These are phyloP conservation scores for Corella eumyota DNA, from an alignment of 23 tunicate species.

Conservation along the genomic window DNA sequence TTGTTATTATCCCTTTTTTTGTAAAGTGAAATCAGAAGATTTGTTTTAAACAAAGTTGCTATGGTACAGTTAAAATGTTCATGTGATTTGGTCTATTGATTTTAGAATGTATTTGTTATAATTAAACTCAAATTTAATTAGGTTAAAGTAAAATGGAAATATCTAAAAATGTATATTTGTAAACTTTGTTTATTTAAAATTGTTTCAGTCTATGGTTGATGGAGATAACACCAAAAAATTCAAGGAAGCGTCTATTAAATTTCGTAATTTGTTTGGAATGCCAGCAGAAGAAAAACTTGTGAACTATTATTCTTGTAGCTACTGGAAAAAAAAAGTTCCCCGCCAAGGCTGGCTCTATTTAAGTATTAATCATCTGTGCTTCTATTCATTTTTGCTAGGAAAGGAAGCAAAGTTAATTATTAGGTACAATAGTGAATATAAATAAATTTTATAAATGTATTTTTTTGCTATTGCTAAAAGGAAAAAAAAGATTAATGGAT, in stretches of 20 bases:
- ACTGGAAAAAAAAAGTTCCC: slow-evolving; percentile 89
- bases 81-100: too few relatives aligned
- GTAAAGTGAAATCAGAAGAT: too few relatives aligned
- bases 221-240: slow-evolving; percentile 89
- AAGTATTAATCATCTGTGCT: slow-evolving; percentile 89
- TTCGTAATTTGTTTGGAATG: slow-evolving; percentile 77
- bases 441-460: not conserved
- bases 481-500: not conserved
- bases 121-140: too few relatives aligned
- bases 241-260: slow-evolving; percentile 89
- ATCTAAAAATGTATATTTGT: too few relatives aligned
- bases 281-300: slow-evolving; percentile 95
- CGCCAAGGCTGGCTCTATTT: slow-evolving; percentile 96
- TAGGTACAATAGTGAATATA: slow-evolving; percentile 35
- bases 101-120: too few relatives aligned
- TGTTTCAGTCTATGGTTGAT: too few relatives aligned
- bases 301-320: slow-evolving; percentile 96
- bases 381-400: slow-evolving; percentile 94
- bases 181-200: too few relatives aligned
- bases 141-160: too few relatives aligned
- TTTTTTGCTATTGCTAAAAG: not conserved
- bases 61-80: too few relatives aligned
- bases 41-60: too few relatives aligned
- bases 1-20: too few relatives aligned
- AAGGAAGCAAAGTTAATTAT: slow-evolving; percentile 81